phyloP scores from a whole-genome alignment of 2,113 vertebrate genomes.

The Dasyurus viverrinus region DNA sequence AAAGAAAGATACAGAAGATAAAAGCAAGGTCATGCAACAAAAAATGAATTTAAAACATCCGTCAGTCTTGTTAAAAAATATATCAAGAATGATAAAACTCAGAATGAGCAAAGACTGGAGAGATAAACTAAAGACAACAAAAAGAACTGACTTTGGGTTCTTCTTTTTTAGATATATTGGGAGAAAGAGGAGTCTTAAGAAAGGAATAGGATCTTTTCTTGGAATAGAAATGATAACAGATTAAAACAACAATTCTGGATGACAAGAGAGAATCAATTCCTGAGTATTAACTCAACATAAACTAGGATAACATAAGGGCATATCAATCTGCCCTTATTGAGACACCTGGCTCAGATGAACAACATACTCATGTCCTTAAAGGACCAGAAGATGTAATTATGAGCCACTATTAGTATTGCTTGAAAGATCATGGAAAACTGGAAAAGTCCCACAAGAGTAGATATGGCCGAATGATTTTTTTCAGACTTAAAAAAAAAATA shows the following conservation, averaged over 20 bases:
- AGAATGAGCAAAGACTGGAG: background rate
- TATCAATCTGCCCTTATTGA: background rate
- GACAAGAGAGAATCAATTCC: background rate
- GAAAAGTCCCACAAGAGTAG: background rate
- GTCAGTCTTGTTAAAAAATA: background rate
- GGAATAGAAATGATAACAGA: background rate
- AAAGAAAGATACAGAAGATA: background rate
- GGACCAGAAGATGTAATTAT: background rate
- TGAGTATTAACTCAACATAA: background rate
- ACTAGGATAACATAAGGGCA: background rate
- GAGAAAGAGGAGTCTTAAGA: background rate
- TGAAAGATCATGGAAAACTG: background rate
- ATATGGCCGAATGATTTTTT: background rate
- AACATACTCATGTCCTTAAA: background rate
- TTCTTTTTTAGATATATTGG: background rate
- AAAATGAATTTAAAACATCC: background rate
- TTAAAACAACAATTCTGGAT: background rate
- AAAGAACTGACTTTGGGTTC: background rate
- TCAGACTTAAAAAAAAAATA: background rate
- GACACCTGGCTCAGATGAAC: background rate
- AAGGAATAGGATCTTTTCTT: background rate
- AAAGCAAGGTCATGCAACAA: background rate
- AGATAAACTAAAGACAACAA: background rate
- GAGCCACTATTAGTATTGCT: background rate
- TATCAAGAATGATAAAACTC: background rate